Base-by-base conservation (phyloP, 2,797 vertebrate genomes). In the Malacoctenus gilli region DNA sequence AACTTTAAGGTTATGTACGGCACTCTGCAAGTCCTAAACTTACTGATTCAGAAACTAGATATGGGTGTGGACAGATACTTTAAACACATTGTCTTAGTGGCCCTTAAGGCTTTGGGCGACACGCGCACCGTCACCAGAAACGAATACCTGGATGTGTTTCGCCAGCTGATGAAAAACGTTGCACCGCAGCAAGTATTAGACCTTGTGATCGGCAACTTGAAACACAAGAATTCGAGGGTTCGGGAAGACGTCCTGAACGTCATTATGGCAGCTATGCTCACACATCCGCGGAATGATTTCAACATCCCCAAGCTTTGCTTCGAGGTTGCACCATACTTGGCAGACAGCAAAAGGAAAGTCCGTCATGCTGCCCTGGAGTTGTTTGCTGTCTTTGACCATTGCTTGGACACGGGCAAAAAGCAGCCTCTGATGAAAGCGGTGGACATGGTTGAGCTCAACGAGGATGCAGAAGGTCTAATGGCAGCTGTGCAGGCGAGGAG, bases 1-100 rank as follows among this genome's bases (percentile, higher is more conserved):
- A 95, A 95, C 87, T 96, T 96, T 72, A 94, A 90, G 84, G 94
- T 93, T 30, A 84, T 94, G 53, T 90, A 91, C 1, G 92, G 94
- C 40, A 91, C 94, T 0, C 84, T 97, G 67, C 92, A 96, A 72
- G 90, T 91, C 59, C 87, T 94, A 19, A 91, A 92, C 35, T 47
- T 95, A 50, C 85, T 96, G 19, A 91, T 96, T 42, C 71, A 88
- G 69, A 94, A 90, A 56, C 85, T 98, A 36, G 93, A 88, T 12
- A 52, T 63, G 4, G 86, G 65, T 14, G 86, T 91, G 13, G 89
- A 83, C 5, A 75, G 68, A 54, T 93, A 92, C 72, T 80, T 95
- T 44, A 86, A 87, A 4, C 91, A 88, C 6, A 86, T 95, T 12
- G 82, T 93, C 20, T 69, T 84, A 0, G 91, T 94, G 8, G 91